Evolutionary conservation across 2,113 vertebrate species (phyloP), one percentile per base, ranked within the genome.

Genomic region (Seriola quinqueradiata): DNA sequence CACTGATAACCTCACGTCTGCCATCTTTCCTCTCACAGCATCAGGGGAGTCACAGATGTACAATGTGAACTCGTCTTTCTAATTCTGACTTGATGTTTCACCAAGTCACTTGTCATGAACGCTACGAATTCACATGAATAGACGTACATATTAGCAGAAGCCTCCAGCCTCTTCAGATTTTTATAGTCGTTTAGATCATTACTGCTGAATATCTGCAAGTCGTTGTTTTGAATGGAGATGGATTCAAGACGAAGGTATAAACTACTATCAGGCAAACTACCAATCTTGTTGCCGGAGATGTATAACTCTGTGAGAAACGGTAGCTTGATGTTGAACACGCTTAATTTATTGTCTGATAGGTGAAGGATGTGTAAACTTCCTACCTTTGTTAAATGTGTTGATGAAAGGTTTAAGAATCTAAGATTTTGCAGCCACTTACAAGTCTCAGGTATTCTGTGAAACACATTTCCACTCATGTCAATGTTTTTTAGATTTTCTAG

Each of bases 121-220:
- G 87, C 83, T 0, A 97, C 79, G 88, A 97, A 96, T 9, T 96
- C 93, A 44, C 97, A 98, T 19, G 96, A 96, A 69, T 97, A 98
- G 16, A 96, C 71, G 40, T 95, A 97, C 13, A 87, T 94, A 87
- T 96, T 96, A 9, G 82, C 34, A 0, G 95, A 83, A 0, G 94
- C 96, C 71, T 97, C 96, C 87, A 98, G 78, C 5, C 7, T 64
- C 54, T 67, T 55, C 68, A 97, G 71, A 1, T 75, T 74, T 21
- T 16, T 34, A 67, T 96, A 97, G 0, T 81, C 72, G 12, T 83
- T 90, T 3, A 98, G 79, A 48, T 92, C 83, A 2, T 89, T 88
- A 64, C 79, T 68, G 36, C 91, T 93, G 59, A 98, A 93, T 1
- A 84, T 25, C 54, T 32, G 94, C 16, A 98, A 57, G 4, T 83